Evolutionary conservation across 2,797 vertebrate species (phyloP).

Genomic region (Micrastur ruficollis): DNA sequence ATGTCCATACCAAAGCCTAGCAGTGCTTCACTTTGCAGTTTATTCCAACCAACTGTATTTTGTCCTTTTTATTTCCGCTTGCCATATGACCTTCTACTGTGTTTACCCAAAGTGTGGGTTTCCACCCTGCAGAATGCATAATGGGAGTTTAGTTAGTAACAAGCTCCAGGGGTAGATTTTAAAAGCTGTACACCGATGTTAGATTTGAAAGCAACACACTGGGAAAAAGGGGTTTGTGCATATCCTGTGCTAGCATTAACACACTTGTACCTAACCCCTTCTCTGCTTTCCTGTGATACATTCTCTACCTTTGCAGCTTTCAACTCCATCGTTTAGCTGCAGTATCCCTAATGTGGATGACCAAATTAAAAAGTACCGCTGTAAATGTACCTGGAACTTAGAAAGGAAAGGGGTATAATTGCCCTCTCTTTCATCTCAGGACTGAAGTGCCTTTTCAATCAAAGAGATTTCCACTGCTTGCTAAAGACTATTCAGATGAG

Average conservation of each 20-base stretch:
- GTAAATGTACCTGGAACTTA: background rate
- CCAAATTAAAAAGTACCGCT: background rate
- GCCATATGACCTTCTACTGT: background rate
- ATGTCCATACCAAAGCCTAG: background rate
- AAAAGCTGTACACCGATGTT: fast-evolving
- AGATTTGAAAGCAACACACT: background rate
- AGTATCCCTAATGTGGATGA: background rate
- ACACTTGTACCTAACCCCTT: background rate
- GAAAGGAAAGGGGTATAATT: conserved; percentile 35
- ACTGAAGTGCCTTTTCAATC: conserved; percentile 32
- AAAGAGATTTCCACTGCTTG: conserved; percentile 10
- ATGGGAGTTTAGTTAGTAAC: background rate
- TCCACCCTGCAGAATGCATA: background rate
- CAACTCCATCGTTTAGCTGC: background rate
- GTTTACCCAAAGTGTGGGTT: background rate
- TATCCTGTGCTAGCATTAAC: background rate
- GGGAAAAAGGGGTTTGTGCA: background rate
- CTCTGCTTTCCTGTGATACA: background rate
- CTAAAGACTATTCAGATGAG: conserved; percentile 46
- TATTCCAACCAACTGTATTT: background rate
- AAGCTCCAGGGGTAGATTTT: background rate
- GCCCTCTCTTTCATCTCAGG: conserved; percentile 27
- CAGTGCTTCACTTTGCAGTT: background rate
- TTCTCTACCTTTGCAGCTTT: background rate
- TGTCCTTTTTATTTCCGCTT: background rate